Percentiles rank a stretch among this genome's conserved stretches.
Conservation (phyloP, 2,113 vertebrate genomes). For the Gnathonemus echidnorhynchus region DNA sequence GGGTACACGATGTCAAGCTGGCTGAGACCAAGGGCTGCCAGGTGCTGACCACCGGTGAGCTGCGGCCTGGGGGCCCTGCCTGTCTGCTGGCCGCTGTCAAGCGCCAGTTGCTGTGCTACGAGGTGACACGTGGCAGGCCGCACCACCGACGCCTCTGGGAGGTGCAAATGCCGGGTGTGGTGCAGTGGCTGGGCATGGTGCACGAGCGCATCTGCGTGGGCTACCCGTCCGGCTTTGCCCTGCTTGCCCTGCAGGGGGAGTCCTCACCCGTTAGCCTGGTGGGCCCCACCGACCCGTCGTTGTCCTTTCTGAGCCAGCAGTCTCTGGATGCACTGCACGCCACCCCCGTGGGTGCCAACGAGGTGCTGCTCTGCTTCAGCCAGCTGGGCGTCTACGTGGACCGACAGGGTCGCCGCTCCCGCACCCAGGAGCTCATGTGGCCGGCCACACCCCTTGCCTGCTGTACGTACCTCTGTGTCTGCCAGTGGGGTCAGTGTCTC, state of each 20-base stretch:
- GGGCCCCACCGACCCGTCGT: constrained; percentile 79
- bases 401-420: constrained; percentile 79
- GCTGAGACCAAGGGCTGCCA: constrained; percentile 92
- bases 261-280: constrained; percentile 85
- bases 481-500: not conserved
- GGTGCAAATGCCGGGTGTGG: constrained; percentile 73
- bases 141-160: constrained; percentile 78
- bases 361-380: constrained; percentile 96
- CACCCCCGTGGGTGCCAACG: constrained; percentile 71
- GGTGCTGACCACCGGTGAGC: constrained; percentile 66
- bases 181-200: constrained; percentile 86
- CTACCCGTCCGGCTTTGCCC: constrained; percentile 87
- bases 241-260: constrained; percentile 88
- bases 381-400: constrained; percentile 93
- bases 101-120: constrained; percentile 84
- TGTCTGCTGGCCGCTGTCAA: constrained; percentile 86
- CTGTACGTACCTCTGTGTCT: constrained; percentile 68
- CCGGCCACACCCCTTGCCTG: constrained; percentile 85
- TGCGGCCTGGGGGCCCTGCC: constrained; percentile 64
- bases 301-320: constrained; percentile 85
- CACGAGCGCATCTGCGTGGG: constrained; percentile 86
- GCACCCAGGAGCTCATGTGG: constrained; percentile 96
- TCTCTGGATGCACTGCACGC: constrained; percentile 87
- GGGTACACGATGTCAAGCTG: constrained; percentile 77
- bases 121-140: constrained; percentile 78